Evolutionary conservation across 2,797 vertebrate genomes (phyloP).

Genomic region (Danio albolineatus): DNA sequence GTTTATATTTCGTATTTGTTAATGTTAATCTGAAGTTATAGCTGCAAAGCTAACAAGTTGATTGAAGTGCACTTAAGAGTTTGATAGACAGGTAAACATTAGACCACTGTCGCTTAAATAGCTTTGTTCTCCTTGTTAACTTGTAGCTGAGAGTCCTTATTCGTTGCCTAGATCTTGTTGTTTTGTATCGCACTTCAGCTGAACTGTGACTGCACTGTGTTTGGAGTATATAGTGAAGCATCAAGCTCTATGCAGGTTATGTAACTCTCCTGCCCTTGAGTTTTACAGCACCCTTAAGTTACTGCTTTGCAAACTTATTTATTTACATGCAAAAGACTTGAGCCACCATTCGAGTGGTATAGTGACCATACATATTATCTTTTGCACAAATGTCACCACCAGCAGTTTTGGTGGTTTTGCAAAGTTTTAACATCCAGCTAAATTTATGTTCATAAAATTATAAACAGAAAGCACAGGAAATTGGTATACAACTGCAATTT

Average conservation of each 20-base stretch:
- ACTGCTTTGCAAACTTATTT: no score
- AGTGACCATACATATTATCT: no score
- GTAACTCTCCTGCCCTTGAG: not conserved
- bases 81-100: not conserved
- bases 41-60: slow-evolving; percentile 10
- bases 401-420: no score
- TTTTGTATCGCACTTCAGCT: slow-evolving; percentile 1
- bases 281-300: no score
- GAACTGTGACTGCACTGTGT: not conserved
- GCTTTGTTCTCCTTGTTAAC: not conserved
- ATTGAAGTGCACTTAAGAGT: not conserved
- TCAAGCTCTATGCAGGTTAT: not conserved
- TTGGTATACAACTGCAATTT: no score
- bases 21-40: not conserved
- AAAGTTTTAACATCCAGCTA: no score
- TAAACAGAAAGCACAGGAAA: no score
- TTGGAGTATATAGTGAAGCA: not conserved
- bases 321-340: no score
- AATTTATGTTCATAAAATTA: no score
- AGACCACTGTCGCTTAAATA: not conserved
- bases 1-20: not conserved
- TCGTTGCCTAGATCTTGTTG: not conserved
- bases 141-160: not conserved
- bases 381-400: no score
- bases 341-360: no score